phyloP scores from a whole-genome alignment of 2,113 vertebrate genomes.

The Ailurus styani region DNA sequence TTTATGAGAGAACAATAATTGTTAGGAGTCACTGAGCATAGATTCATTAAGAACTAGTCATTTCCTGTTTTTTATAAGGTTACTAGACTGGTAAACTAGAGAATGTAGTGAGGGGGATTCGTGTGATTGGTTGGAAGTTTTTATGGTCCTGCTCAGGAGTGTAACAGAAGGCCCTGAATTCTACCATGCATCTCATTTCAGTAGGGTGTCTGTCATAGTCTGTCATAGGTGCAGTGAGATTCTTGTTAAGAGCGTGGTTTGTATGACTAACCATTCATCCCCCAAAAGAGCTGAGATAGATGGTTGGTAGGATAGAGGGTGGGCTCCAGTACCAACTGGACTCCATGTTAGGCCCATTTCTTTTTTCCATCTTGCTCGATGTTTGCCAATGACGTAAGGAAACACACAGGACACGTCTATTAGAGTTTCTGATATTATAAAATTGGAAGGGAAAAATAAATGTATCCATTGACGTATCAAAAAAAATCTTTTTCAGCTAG shows the following conservation, averaged over 20 bases:
- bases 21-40: neutral
- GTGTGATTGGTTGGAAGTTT: neutral
- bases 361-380: neutral
- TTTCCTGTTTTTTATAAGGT: constrained; percentile 42
- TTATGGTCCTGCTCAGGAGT: neutral
- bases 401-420: neutral
- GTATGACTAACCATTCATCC: neutral
- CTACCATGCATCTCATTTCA: neutral
- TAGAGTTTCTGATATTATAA: neutral
- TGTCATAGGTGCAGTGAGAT: neutral
- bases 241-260: neutral
- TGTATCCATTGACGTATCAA: neutral
- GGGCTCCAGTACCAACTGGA: neutral
- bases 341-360: neutral
- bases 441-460: neutral
- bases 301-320: neutral
- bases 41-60: neutral
- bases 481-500: neutral
- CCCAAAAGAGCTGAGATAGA: neutral
- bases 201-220: neutral
- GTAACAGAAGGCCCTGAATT: neutral
- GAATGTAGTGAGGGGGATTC: neutral
- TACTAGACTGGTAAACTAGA: constrained; percentile 14
- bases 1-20: neutral
- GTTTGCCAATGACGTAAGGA: neutral